phyloP scores from a whole-genome alignment of 2,113 vertebrate species.

The Cochlearius cochlearius region DNA sequence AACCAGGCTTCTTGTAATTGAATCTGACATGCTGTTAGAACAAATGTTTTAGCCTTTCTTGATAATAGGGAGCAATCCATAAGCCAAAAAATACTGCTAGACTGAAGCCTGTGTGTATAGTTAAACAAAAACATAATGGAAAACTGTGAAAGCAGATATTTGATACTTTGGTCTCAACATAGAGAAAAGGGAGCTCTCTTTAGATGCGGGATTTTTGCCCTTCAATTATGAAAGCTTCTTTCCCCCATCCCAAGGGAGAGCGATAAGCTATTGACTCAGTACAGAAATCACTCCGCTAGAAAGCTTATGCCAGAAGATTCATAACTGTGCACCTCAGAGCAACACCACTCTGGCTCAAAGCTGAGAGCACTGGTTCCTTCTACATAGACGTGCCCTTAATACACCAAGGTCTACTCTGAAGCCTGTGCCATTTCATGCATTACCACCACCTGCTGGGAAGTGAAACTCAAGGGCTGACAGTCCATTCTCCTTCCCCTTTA shows the following conservation, averaged over 20 bases:
- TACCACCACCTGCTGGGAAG: background rate
- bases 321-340: background rate
- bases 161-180: background rate
- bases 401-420: background rate
- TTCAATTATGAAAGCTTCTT: background rate
- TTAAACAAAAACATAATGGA: background rate
- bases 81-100: background rate
- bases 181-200: background rate
- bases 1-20: background rate
- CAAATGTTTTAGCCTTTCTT: conserved; percentile 6
- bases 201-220: background rate
- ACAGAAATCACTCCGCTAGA: background rate
- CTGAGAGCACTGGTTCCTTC: background rate
- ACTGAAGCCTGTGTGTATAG: background rate
- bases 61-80: background rate
- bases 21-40: background rate
- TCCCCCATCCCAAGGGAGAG: background rate
- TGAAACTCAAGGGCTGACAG: background rate
- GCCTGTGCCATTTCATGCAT: background rate
- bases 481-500: background rate
- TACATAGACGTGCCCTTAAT: background rate
- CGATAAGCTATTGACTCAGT: background rate
- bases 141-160: background rate
- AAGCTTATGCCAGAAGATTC: background rate
- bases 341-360: background rate